Percentiles rank a stretch among this genome's conserved stretches.
Conservation (phyloP, 2,888 invertebrate species). For the Plutella xylostella region DNA sequence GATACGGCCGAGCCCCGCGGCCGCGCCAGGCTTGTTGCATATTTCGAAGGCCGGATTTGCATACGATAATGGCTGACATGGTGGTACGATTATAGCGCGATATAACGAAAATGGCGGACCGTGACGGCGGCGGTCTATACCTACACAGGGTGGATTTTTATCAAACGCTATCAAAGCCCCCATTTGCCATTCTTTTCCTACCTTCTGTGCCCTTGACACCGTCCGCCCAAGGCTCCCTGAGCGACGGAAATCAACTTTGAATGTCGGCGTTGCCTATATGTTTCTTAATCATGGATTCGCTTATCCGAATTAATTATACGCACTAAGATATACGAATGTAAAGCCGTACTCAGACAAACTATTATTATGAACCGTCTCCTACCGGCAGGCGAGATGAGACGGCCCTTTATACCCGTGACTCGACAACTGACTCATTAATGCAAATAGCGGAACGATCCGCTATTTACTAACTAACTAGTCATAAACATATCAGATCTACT, state of each 20-base stretch:
- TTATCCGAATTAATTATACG: not conserved
- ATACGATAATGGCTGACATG: constrained; percentile 51
- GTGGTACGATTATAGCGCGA: constrained; percentile 24
- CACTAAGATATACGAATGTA: not conserved
- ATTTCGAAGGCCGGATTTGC: constrained; percentile 66
- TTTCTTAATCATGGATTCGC: too few species aligned
- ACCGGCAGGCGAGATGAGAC: too few species aligned
- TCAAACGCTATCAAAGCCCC: too few species aligned
- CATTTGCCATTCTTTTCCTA: too few species aligned
- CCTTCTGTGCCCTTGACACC: too few species aligned
- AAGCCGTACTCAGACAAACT: too few species aligned
- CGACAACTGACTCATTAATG: constrained; percentile 24
- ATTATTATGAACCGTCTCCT: too few species aligned
- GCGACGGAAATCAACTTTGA: too few species aligned
- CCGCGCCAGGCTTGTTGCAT: constrained; percentile 50
- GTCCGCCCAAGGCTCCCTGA: too few species aligned
- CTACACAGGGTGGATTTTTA: too few species aligned
- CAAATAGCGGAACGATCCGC: constrained; percentile 22
- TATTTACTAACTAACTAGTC: constrained; percentile 18
- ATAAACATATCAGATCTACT: constrained; percentile 3
- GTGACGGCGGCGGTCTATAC: too few species aligned
- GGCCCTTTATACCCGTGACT: constrained; percentile 2
- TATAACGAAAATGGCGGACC: not conserved
- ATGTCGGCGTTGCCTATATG: too few species aligned
- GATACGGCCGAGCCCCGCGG: constrained; percentile 59